Evolutionary conservation across 2,797 vertebrate genomes (phyloP), one percentile per base, ranked within the genome.

Genomic region (Catharus ustulatus): DNA sequence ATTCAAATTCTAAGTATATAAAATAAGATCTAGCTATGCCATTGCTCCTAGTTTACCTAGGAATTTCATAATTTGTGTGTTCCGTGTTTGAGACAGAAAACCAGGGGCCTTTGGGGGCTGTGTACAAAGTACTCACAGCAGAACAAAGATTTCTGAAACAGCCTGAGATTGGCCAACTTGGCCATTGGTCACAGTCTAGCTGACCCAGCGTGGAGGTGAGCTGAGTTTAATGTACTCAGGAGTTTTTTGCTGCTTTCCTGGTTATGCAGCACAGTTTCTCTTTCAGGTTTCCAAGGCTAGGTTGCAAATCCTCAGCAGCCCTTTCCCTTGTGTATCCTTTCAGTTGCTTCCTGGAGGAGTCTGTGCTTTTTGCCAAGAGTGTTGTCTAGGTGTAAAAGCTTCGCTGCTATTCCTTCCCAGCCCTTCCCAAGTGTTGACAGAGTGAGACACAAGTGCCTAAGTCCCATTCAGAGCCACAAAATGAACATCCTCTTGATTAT

Each of bases 371-470:
- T 91, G 90, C 85, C 85, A 95, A 84, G 79, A 66, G 79, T 29
- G 40, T 11, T 91, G 54, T 85, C 91, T 91, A 69, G 83, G 80
- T 94, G 91, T 94, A 86, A 91, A 91, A 94, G 79, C 83, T 94
- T 88, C 84, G 69, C 71, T 84, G 48, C 27, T 61, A n/a, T 61
- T 95, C 84, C 13, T 84, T 63, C 54, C 58, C 83, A 75, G 73
- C 66, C 13, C 76, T 90, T 89, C 68, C 45, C 34, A 71, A 92
- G 89, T 72, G 85, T 93, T 86, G 93, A 86, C 85, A 89, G 72
- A 89, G 89, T 48, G 87, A 94, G 55, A 93, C 7, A 1, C 40
- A 51, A 91, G 66, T 66, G 69, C 49, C 46, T 54, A 12, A 68
- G 76, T 71, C 76, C 84, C n/a, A 19, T 77, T 85, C 54, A 68